Conservation (phyloP, 2,888 invertebrate genomes). For the Stenurella melanura region DNA sequence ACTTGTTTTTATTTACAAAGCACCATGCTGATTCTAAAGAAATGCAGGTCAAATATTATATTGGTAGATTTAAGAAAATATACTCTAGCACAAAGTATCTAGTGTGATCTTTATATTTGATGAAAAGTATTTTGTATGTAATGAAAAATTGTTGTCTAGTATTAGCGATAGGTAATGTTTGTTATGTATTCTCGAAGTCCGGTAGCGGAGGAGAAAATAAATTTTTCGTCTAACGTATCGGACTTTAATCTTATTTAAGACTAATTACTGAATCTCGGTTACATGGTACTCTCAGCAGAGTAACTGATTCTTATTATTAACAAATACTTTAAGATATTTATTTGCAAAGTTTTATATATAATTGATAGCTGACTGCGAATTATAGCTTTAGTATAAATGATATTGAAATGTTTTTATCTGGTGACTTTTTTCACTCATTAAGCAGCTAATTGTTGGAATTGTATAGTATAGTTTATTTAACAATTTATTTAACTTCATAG, state of each 20-base stretch:
- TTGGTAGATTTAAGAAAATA: slow-evolving; percentile 43
- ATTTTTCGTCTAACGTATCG: slow-evolving; percentile 40
- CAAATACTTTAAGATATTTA: slow-evolving; percentile 51
- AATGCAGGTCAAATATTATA: slow-evolving; percentile 37
- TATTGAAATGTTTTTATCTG: slow-evolving; percentile 55
- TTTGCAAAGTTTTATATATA: slow-evolving; percentile 48
- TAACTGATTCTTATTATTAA: slow-evolving; percentile 51
- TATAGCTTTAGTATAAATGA: slow-evolving; percentile 51
- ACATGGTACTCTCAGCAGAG: slow-evolving; percentile 56
- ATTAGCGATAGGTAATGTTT: slow-evolving; percentile 48
- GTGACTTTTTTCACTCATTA: slow-evolving; percentile 59
- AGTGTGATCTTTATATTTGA: slow-evolving; percentile 61
- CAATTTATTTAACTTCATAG: slow-evolving; percentile 59
- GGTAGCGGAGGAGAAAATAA: slow-evolving; percentile 38
- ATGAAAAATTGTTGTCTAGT: slow-evolving; percentile 57
- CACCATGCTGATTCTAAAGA: slow-evolving; percentile 38
- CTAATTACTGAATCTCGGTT: slow-evolving; percentile 59
- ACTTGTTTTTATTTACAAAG: slow-evolving; percentile 29
- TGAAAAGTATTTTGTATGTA: slow-evolving; percentile 63
- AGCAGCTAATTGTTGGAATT: slow-evolving; percentile 69
- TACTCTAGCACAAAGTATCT: slow-evolving; percentile 54
- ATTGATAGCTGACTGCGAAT: slow-evolving; percentile 50
- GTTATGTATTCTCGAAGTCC: slow-evolving; percentile 39
- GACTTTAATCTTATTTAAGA: slow-evolving; percentile 51
- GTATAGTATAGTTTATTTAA: slow-evolving; percentile 71